Base-by-base conservation (phyloP, 2,888 invertebrate genomes). In the Matsumyia berberina region DNA sequence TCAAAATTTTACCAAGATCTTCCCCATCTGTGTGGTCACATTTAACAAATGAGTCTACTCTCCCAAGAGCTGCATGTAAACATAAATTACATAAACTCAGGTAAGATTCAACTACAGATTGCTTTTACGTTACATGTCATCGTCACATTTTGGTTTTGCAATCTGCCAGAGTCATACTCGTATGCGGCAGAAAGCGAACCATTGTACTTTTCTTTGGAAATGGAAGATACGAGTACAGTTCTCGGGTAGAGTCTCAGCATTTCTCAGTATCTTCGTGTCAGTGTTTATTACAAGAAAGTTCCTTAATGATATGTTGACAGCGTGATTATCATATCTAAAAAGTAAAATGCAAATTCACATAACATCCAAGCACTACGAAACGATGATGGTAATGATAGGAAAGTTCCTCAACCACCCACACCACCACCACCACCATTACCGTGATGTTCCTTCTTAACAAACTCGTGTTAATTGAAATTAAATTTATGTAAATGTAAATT, bases 291-390 rank as follows among this genome's bases (percentile, higher is more conserved):
- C 60, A 78, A 69, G 73, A 73, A 78, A 78, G 33, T 78, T 78
- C 57, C 73, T 83, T 83, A 83, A 83, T 69, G 78, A 83, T 57
- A 83, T 78, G 78, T 83, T 83, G 83, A 83, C 83, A 78, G 78
- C 78, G 37, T 78, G 83, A 83, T 83, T 83, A 83, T 83, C 83
- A 73, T 80, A 80, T 69, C 67, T 78, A 19, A 64, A 78, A 78
- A 78, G 73, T 53, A 24, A 78, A 77, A 82, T 78, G 72, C 78
- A 73, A 83, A 78, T 73, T 78, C 57, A 53, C 46, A 49, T 72
- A 33, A 72, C 60, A 82, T 82, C 39, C 64, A 31, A 55, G 51
- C 39, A 19, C 55, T 53, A 70, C 44, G 11, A n/a, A n/a, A 44
- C 57, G 15, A 19, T 12, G 46, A 51, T 12, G 33, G 33, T 39